A percentile compares a stretch with the other conserved stretches of the same genome.
phyloP scores from a whole-genome alignment of 2,888 invertebrate genomes.

The Tenthredo scrophulariae region DNA sequence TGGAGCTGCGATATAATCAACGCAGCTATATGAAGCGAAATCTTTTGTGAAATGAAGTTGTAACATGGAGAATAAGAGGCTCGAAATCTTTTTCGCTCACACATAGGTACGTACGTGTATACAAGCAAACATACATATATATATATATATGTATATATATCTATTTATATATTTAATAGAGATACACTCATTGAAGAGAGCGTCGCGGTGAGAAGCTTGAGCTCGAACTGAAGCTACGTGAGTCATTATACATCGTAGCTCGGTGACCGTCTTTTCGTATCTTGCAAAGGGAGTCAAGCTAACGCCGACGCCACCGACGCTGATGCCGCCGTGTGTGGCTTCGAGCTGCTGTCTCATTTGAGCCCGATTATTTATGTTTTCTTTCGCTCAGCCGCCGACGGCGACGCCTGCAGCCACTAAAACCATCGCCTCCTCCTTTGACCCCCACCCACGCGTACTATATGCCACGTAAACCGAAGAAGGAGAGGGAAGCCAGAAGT shows the following conservation, averaged over 20 bases:
- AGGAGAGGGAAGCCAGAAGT: constrained; percentile 19
- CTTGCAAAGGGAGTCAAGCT: constrained; percentile 54
- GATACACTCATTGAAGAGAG: constrained; percentile 77
- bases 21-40: neutral
- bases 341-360: constrained; percentile 74
- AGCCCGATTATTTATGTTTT: constrained; percentile 78
- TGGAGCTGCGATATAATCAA: neutral
- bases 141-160: constrained; percentile 75
- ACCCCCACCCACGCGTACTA: constrained; percentile 60
- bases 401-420: constrained; percentile 75
- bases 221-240: neutral
- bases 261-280: constrained; percentile 47
- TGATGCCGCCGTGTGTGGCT: constrained; percentile 71
- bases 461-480: constrained; percentile 52
- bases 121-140: neutral
- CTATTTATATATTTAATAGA: constrained; percentile 78
- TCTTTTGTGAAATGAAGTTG: constrained; percentile 64
- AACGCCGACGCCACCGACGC: constrained; percentile 60
- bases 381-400: constrained; percentile 70
- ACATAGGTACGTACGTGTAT: neutral
- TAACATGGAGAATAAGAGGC: constrained; percentile 60
- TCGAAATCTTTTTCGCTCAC: constrained; percentile 1
- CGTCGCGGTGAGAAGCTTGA: constrained; percentile 57
- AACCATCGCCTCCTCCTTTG: constrained; percentile 71
- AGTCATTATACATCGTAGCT: constrained; percentile 50